Conservation (phyloP, 2,797 vertebrate genomes). For the Tiaroga cobitis region DNA sequence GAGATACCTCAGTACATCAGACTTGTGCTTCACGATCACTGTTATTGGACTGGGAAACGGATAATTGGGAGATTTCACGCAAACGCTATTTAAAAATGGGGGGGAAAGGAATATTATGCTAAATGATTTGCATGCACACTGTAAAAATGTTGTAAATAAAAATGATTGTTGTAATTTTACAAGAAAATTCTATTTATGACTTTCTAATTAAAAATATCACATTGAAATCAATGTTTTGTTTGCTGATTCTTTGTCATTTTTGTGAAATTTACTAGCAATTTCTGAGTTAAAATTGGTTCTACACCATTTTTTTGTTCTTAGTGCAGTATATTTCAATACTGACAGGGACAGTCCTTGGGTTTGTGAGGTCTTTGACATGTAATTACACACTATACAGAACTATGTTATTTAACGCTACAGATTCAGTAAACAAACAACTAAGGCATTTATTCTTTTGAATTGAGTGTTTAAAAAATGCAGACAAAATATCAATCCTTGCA, state of each 20-base stretch:
- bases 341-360: background rate
- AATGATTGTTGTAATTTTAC: too few species aligned
- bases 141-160: background rate
- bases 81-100: background rate
- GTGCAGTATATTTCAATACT: background rate
- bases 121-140: background rate
- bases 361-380: background rate
- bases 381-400: background rate
- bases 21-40: background rate
- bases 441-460: background rate
- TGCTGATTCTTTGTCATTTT: background rate
- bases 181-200: background rate
- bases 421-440: background rate
- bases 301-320: background rate
- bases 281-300: background rate
- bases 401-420: background rate
- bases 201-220: background rate
- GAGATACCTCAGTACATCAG: conserved; percentile 48
- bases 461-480: background rate
- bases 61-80: conserved; percentile 42
- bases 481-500: background rate
- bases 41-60: conserved; percentile 36
- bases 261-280: background rate
- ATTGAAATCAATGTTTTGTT: background rate
- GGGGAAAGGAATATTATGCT: background rate